Evolutionary conservation across 2,113 vertebrate species (phyloP).

Genomic region (Percina caprodes): DNA sequence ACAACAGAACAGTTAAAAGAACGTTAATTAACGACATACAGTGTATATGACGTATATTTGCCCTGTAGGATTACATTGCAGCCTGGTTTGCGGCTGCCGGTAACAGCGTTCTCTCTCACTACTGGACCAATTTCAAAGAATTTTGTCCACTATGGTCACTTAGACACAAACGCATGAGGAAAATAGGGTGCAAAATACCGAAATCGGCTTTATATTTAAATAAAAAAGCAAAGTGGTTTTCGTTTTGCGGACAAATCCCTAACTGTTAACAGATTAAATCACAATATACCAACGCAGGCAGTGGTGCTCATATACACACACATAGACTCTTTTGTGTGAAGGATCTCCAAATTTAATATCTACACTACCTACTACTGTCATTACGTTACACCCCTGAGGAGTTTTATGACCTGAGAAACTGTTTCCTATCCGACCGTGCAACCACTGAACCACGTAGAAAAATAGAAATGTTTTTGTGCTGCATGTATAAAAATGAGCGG

Average conservation of each 20-base stretch:
- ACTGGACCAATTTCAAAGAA: too few relatives aligned
- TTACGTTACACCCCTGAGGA: constrained; percentile 76
- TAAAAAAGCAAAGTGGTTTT: background rate
- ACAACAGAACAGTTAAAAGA: too few relatives aligned
- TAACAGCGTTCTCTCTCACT: too few relatives aligned
- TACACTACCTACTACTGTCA: constrained; percentile 3
- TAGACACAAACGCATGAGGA: too few relatives aligned
- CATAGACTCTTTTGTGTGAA: background rate
- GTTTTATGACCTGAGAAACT: constrained; percentile 73
- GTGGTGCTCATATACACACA: constrained; percentile 21
- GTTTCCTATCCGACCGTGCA: background rate
- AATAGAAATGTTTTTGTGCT: constrained; percentile 58
- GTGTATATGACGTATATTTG: too few relatives aligned
- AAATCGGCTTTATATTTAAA: background rate
- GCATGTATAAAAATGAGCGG: background rate
- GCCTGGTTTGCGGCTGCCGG: too few relatives aligned
- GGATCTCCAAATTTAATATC: constrained; percentile 6
- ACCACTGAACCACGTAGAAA: constrained; percentile 53
- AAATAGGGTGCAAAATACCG: too few relatives aligned
- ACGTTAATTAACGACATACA: too few relatives aligned
- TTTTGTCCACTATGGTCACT: too few relatives aligned
- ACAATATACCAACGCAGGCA: background rate
- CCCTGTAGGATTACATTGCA: too few relatives aligned
- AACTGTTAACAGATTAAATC: background rate
- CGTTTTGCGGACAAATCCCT: background rate